Percentiles rank a stretch among this genome's conserved stretches.
Conservation (phyloP, 92 coral and sea anemone genomes). For the Bergia sp. region DNA sequence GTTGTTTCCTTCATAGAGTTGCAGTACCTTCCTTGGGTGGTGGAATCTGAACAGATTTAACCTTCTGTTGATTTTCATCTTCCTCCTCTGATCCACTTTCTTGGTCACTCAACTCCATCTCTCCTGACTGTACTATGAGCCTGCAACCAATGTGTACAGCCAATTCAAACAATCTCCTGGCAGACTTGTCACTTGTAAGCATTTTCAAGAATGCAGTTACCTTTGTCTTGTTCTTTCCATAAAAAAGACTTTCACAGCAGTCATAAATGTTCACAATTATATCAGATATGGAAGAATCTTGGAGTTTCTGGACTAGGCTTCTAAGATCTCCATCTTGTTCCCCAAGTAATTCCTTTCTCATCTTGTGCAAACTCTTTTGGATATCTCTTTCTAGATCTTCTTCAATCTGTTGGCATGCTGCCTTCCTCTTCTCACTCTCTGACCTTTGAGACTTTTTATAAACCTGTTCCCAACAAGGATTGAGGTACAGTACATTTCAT, state of each 20-base stretch:
- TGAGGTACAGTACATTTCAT: too few species aligned
- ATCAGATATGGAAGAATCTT: slow-evolving; percentile 67
- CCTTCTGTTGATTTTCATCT: background rate
- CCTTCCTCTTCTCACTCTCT: slow-evolving; percentile 72
- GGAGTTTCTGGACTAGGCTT: slow-evolving; percentile 68
- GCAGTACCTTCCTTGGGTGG: slow-evolving; percentile 24
- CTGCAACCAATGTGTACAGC: slow-evolving; percentile 72
- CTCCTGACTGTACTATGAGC: slow-evolving; percentile 46
- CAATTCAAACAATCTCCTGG: slow-evolving; percentile 71
- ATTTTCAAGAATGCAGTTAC: slow-evolving; percentile 53
- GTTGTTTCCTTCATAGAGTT: too few species aligned
- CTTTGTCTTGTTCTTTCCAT: slow-evolving; percentile 49
- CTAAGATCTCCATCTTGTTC: slow-evolving; percentile 67
- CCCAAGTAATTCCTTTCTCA: slow-evolving; percentile 79
- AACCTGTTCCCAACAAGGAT: slow-evolving; percentile 49
- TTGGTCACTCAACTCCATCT: background rate
- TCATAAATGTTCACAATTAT: slow-evolving; percentile 64
- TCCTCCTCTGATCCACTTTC: slow-evolving; percentile 6
- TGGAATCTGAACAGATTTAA: background rate
- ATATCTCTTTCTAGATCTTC: slow-evolving; percentile 77
- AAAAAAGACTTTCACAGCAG: slow-evolving; percentile 62
- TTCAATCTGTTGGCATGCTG: slow-evolving; percentile 55
- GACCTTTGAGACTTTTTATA: slow-evolving; percentile 65
- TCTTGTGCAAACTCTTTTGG: slow-evolving; percentile 61
- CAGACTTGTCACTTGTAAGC: slow-evolving; percentile 50